Conservation (phyloP, 2,797 vertebrate species). For the Spinus olivaceus region DNA sequence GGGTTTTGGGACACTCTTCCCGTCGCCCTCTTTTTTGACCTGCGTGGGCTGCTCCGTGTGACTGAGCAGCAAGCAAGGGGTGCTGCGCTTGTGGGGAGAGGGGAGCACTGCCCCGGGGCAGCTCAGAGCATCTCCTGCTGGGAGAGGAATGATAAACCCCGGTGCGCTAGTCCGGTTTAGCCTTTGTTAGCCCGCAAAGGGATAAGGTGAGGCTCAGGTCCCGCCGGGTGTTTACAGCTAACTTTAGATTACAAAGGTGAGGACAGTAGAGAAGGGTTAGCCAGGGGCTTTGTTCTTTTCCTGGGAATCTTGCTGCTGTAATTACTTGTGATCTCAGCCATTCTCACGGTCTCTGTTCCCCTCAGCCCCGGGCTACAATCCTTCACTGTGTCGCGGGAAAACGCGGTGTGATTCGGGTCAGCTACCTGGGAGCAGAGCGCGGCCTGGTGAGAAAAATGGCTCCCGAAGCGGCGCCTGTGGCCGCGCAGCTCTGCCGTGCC, state of each 20-base stretch:
- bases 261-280: neutral
- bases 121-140: neutral
- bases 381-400: neutral
- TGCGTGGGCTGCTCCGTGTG: neutral
- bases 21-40: neutral
- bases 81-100: neutral
- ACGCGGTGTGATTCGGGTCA: accelerated
- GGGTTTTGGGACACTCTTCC: neutral
- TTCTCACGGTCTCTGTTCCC: neutral
- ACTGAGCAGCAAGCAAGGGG: neutral
- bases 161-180: neutral
- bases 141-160: neutral
- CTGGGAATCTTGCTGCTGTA: neutral
- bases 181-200: neutral
- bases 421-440: neutral
- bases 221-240: neutral
- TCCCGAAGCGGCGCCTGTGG: neutral
- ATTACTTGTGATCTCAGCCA: neutral
- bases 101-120: neutral
- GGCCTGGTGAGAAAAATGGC: neutral
- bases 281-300: neutral
- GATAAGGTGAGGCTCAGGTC: neutral
- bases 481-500: neutral
- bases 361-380: neutral
- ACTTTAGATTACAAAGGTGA: neutral